Evolutionary conservation across 2,888 invertebrate genomes (phyloP).

Genomic region (Chorisops tibialis): DNA sequence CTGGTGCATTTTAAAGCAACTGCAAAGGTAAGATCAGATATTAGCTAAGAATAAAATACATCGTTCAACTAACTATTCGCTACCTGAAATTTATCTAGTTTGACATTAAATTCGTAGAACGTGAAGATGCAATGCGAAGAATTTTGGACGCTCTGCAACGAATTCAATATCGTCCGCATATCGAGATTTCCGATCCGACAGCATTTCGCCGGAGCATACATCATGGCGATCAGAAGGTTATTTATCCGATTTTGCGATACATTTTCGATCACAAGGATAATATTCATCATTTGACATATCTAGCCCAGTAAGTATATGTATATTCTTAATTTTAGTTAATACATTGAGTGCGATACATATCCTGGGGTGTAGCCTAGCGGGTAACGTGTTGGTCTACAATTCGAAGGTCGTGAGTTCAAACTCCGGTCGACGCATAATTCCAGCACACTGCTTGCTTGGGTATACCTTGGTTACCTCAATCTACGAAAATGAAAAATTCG

Average conservation of each 20-base stretch:
- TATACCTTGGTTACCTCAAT: too few species aligned
- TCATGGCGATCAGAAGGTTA: conserved; percentile 67
- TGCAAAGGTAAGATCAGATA: conserved; percentile 55
- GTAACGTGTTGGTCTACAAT: too few species aligned
- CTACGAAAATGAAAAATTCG: too few species aligned
- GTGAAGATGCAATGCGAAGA: conserved; percentile 71
- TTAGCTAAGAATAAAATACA: too few species aligned
- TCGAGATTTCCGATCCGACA: conserved; percentile 48
- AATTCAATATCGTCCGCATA: conserved; percentile 72
- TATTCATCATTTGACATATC: conserved; percentile 77
- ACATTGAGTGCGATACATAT: too few species aligned
- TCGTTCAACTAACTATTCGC: not conserved
- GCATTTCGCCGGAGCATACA: conserved; percentile 53
- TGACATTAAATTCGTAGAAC: conserved; percentile 70
- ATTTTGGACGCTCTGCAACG: conserved; percentile 68
- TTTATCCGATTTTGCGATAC: conserved; percentile 79
- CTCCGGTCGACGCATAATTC: too few species aligned
- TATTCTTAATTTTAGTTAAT: too few species aligned
- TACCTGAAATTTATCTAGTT: conserved; percentile 50
- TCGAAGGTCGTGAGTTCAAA: too few species aligned
- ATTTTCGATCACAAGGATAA: conserved; percentile 69
- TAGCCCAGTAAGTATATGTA: conserved; percentile 63
- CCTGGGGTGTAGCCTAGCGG: too few species aligned
- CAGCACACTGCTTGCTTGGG: too few species aligned
- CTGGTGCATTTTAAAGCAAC: conserved; percentile 67